Base-by-base conservation (phyloP, 2,888 invertebrate genomes). In the Coenonympha glycerion region DNA sequence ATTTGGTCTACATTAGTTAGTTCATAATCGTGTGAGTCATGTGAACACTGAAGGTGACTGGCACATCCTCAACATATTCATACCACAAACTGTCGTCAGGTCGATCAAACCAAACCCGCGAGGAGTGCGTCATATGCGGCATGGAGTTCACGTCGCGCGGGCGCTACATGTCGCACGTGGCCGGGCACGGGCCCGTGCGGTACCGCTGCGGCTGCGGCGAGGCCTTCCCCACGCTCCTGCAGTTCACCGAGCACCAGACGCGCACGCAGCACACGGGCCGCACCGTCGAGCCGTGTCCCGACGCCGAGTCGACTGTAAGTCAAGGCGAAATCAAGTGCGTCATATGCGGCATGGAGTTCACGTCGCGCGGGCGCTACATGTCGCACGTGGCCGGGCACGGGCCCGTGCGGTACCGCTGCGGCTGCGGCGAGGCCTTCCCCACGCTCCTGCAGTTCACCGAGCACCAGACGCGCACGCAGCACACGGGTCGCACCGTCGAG, bases 331-430 rank as follows among this genome's bases (percentile, higher is more conserved):
- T n/a, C n/a, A n/a, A 73, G 21, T 89, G 89, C 59, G 79, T 81
- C 9, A 79, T 87, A 24, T 89, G 89, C 57, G 83, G 84, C 40
- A 67, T 77, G 64, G 69, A 73, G 59, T 89, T 89, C 67, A 69
- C 74, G 1, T 81, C 79, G 53, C 71, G 78, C 9, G 77, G 79
- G 0, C 76, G 82, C 0, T 89, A 88, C 67, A 83, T 88, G 76
- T 79, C 88, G 41, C 93, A 91, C 65, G 80, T 90, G 48, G 87
- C 89, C 36, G 85, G 84, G 40, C 93, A 93, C 69, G 90, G 90
- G 52, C 88, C 88, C 11, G 87, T 90, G 13, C 76, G 80, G 44
- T 92, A 89, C 68, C 89, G 89, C 61, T 93, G 92, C 70, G 72
- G 81, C 47, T 91, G 91, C 63, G 69, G 73, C 6, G 70, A 72